A percentile compares a stretch with the other conserved stretches of the same genome.
These are phyloP conservation scores for Cordilura impudica DNA, from an alignment of 2,888 invertebrate genomes.

Conservation along the genomic window DNA sequence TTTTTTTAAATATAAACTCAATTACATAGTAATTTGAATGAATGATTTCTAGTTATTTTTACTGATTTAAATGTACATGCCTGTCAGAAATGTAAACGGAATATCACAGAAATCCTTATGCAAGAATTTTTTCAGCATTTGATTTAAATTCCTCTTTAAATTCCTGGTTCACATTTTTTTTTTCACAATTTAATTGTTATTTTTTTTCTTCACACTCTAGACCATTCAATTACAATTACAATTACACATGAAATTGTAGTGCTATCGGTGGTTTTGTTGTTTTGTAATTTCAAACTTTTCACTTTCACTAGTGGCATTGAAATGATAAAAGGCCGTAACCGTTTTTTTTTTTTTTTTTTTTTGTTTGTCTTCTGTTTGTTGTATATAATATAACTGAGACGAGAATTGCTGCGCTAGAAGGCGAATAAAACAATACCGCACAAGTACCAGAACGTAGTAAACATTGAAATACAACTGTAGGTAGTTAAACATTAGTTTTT, in stretches of 20 bases:
- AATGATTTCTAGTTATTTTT: no score
- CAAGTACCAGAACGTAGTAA: background rate
- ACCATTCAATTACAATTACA: background rate
- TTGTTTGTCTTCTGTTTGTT: no score
- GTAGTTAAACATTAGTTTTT: background rate
- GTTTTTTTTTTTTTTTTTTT: background rate
- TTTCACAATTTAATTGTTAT: background rate
- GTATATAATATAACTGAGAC: background rate
- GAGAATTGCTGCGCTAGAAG: background rate
- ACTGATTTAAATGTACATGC: no score
- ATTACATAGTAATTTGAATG: no score
- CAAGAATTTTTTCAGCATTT: no score
- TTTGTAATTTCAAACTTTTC: background rate
- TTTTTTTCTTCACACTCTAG: background rate
- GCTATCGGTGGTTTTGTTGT: background rate
- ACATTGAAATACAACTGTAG: background rate
- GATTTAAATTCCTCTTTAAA: no score
- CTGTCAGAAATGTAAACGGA: no score
- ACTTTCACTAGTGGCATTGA: slow-evolving; percentile 1
- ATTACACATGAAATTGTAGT: background rate
- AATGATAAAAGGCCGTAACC: slow-evolving; percentile 1
- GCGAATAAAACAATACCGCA: background rate
- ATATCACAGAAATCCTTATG: no score
- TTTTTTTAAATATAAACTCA: no score
- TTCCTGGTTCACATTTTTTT: slow-evolving; percentile 18